Evolutionary conservation across 2,888 invertebrate species (phyloP), one percentile per base, ranked within the genome.

Genomic region (Euproctis similis): DNA sequence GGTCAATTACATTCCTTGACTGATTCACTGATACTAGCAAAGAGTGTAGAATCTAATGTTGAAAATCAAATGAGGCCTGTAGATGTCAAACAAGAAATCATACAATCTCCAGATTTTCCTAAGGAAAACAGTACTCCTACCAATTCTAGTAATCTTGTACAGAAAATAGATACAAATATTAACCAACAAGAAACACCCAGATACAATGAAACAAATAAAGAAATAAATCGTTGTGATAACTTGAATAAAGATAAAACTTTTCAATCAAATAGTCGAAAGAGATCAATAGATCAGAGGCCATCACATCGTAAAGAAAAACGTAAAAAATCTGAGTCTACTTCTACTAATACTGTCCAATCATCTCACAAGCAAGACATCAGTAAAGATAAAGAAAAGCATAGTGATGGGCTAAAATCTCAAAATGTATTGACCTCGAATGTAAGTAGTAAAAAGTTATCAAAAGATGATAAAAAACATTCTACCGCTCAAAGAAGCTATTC

Each of bases 281-380:
- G 84, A 34, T 72, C 75, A 4, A 56, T 57, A 36, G 80, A 84
- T 11, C 72, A 78, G 52, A 73, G 64, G 50, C 76, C 81, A 20
- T 67, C 73, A 9, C 82, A 84, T 47, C 71, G 82, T 22, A 84
- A 82, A 62, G 84, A 84, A 60, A 84, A 84, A 57, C 70, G 80
- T 13, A 84, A 80, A 50, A 84, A 81, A 78, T 59, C 58, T 42
- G 69, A 71, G 33, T 42, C 50, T 7, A 41, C 38, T 36, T 47
- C 45, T 10, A 30, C 42, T 11, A 60, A 66, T 9, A 19, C 51
- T 9, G 62, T 62, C 35, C 53, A 60, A 31, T 52, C 46, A 24
- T 35, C 53, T 23, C 58, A 62, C 34, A 70, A 59, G 41, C 58
- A 57, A 54, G 6, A 8, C 2, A 74, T 63, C 38, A n/a, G n/a